Evolutionary conservation across 2,888 invertebrate species (phyloP), one percentile per base, ranked within the genome.

Genomic region (Drosophila kuntzei): DNA sequence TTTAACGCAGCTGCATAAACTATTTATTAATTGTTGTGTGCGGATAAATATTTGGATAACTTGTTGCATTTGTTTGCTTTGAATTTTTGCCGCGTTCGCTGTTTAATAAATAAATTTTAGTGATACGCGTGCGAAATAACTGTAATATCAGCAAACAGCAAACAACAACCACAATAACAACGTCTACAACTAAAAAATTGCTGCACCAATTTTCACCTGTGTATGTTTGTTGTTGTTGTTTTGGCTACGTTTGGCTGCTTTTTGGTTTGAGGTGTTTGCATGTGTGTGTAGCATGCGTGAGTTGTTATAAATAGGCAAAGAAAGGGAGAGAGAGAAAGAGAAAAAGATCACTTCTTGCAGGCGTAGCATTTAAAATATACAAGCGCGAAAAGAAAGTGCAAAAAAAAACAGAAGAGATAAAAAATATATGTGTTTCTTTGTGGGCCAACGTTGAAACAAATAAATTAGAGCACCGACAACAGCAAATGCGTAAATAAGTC

Each of bases 151-250:
- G 71, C 78, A 64, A 72, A 72, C 43, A 61, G 47, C 43, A 74
- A 46, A n/a, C 44, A 14, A 14, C 14, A 18, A 39, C 5, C 51
- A 43, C 61, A 61, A 36, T 11, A 39, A 37, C 44, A 49, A 47
- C 36, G 47, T 18, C 47, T 55, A 73, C 49, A 53, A 36, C 57
- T 57, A 76, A 57, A 51, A 70, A 71, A 72, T 66, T 73, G 76
- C 66, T 86, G 89, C 84, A 83, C 71, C 64, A 74, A 76, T 83
- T 89, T 87, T 77, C 84, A 83, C 83, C 83, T 83, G 83, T 68
- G 67, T 81, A 22, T 49, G 20, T 43, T 57, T 37, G 59, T 57
- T 70, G 63, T 57, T 55, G 51, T 27, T 51, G 63, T 37, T 50
- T 6, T 27, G 61, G 79, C 74, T 78, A 74, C 75, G 79, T 79